Evolutionary conservation across 2,888 invertebrate species (phyloP).

Genomic region (Eupsilia transversa): DNA sequence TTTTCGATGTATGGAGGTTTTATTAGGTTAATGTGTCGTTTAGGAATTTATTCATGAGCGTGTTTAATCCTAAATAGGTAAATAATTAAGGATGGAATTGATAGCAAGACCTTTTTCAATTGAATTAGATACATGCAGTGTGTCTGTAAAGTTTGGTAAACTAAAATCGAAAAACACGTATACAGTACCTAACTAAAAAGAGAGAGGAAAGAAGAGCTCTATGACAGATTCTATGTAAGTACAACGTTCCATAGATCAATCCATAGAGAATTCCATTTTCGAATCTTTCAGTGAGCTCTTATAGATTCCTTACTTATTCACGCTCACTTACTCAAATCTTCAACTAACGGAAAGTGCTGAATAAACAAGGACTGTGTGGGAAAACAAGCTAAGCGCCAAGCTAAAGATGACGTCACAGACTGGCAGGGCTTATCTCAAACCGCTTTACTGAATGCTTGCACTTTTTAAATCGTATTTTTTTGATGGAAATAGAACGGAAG

Average conservation of each 20-base stretch:
- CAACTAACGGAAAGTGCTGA: constrained; percentile 28
- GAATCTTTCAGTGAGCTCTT: constrained; percentile 5
- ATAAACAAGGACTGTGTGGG: constrained; percentile 31
- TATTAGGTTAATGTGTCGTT: constrained; percentile 5
- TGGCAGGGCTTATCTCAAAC: constrained; percentile 31
- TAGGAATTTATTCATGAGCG: not conserved
- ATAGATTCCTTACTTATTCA: constrained; percentile 34
- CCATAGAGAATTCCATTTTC: not conserved
- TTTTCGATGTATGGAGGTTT: not conserved
- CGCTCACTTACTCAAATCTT: constrained; percentile 19
- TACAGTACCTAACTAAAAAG: no score
- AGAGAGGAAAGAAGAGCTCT: no score
- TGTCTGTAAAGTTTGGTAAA: not conserved
- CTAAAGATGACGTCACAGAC: constrained; percentile 27
- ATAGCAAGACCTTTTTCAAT: not conserved
- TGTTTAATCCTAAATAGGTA: not conserved
- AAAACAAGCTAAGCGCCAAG: constrained; percentile 39
- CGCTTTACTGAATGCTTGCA: constrained; percentile 19
- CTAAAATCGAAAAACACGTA: not conserved
- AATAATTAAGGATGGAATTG: not conserved
- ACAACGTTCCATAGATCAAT: not conserved
- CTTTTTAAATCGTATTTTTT: constrained; percentile 31
- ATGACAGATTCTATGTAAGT: no score
- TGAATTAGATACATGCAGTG: not conserved
- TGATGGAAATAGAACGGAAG: constrained; percentile 7